phyloP scores from a whole-genome alignment of 1,140 invertebrate genomes.

The Leptinotarsa lineolata region DNA sequence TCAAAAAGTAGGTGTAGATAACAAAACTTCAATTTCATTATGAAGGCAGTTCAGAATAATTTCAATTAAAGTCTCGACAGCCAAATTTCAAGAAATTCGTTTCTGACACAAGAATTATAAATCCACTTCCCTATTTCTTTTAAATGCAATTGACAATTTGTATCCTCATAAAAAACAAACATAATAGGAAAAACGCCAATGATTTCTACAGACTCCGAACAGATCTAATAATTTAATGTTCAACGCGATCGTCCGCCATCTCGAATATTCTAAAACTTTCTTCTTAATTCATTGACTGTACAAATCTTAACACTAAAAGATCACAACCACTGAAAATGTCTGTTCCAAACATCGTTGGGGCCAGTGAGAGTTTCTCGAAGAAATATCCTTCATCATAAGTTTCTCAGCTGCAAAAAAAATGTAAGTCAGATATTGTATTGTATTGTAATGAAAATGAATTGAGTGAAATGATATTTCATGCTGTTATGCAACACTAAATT shows the following conservation, averaged over 20 bases:
- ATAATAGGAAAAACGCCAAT: background rate
- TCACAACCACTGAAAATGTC: constrained; percentile 5
- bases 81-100: too few relatives aligned
- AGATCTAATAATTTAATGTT: background rate
- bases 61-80: too few relatives aligned
- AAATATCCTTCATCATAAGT: constrained; percentile 4
- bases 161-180: too few relatives aligned
- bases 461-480: background rate
- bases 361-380: constrained; percentile 5
- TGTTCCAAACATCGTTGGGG: background rate
- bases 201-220: background rate
- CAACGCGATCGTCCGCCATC: background rate
- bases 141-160: too few relatives aligned
- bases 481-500: background rate
- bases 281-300: background rate
- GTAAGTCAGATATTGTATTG: background rate
- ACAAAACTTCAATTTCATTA: too few relatives aligned
- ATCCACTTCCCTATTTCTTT: too few relatives aligned
- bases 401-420: background rate
- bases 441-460: background rate
- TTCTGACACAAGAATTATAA: too few relatives aligned
- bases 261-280: background rate
- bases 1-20: too few relatives aligned
- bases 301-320: constrained; percentile 2
- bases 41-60: too few relatives aligned